These are phyloP conservation scores for Strigops habroptila DNA, from an alignment of 2,113 vertebrate species.

Conservation along the genomic window DNA sequence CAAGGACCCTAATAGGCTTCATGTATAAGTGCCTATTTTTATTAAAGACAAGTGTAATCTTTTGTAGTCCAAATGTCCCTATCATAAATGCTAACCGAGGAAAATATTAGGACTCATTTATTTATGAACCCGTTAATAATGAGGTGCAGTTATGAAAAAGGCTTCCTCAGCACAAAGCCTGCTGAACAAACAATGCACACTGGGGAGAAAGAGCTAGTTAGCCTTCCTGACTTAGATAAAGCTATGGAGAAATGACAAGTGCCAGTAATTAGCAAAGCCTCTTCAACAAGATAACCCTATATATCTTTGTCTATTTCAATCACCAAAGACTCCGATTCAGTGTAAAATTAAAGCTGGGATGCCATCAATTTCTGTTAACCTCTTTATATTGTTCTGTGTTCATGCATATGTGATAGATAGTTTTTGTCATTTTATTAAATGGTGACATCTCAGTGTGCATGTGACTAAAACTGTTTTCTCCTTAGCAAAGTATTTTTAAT, in stretches of 20 bases:
- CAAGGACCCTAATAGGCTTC: slow-evolving; percentile 85
- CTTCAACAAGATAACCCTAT: slow-evolving; percentile 89
- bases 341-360: slow-evolving; percentile 89
- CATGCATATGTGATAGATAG: slow-evolving; percentile 87
- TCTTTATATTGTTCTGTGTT: slow-evolving; percentile 87
- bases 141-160: slow-evolving; percentile 82
- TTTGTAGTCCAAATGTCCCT: slow-evolving; percentile 83
- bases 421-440: slow-evolving; percentile 94
- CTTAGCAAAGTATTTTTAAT: slow-evolving; percentile 73
- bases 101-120: slow-evolving; percentile 90
- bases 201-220: slow-evolving; percentile 86
- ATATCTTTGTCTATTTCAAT: slow-evolving; percentile 96
- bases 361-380: slow-evolving; percentile 95
- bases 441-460: slow-evolving; percentile 74
- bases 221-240: slow-evolving; percentile 90
- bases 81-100: slow-evolving; percentile 88
- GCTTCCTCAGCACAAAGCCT: slow-evolving; percentile 85
- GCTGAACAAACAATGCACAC: slow-evolving; percentile 85
- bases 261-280: slow-evolving; percentile 90
- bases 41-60: slow-evolving; percentile 87
- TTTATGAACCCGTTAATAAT: slow-evolving; percentile 95
- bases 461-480: slow-evolving; percentile 76
- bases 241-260: slow-evolving; percentile 88
- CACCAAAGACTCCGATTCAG: slow-evolving; percentile 82
- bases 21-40: slow-evolving; percentile 89